Conservation (phyloP, 2,113 vertebrate species). For the Oxyruncus cristatus region DNA sequence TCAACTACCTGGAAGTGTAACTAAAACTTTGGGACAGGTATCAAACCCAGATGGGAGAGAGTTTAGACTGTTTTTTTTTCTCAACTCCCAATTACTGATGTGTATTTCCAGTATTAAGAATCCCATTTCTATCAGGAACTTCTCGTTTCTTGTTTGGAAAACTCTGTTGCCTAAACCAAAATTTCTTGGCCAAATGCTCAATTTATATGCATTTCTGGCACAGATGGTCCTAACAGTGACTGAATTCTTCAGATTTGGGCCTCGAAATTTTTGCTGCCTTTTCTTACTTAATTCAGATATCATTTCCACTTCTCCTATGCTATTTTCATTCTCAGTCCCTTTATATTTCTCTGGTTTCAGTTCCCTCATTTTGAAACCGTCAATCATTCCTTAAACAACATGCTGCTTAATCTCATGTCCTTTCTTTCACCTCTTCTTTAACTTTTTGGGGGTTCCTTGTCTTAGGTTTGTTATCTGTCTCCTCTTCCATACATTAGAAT, state of each 20-base stretch:
- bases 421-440: not conserved
- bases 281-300: not conserved
- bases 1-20: not conserved
- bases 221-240: not conserved
- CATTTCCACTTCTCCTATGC: not conserved
- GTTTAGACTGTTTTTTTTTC: not conserved
- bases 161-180: not conserved
- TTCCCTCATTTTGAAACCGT: not conserved
- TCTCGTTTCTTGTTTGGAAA: not conserved
- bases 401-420: not conserved
- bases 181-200: not conserved
- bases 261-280: not conserved
- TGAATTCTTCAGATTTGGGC: not conserved
- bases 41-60: not conserved
- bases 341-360: not conserved
- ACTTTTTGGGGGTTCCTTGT: not conserved
- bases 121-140: not conserved
- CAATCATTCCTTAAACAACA: not conserved
- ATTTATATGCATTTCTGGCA: not conserved
- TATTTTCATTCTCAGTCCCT: not conserved
- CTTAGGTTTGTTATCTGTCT: not conserved
- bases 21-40: not conserved
- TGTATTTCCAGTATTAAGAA: not conserved
- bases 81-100: not conserved
- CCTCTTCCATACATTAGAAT: not conserved